phyloP scores from a whole-genome alignment of 2,888 invertebrate species.

The Halictus quadricinctus region DNA sequence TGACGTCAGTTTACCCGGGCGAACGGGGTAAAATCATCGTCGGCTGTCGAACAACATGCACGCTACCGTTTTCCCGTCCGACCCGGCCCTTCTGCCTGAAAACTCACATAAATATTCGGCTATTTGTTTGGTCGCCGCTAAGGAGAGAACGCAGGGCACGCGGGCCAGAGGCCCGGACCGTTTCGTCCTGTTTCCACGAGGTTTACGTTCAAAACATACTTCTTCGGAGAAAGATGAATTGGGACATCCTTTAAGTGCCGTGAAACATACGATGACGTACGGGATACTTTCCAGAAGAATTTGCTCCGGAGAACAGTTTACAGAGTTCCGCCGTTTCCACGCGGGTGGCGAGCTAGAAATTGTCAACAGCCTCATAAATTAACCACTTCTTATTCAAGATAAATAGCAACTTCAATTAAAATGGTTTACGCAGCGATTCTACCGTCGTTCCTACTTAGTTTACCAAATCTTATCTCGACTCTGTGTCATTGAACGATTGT shows the following conservation, averaged over 20 bases:
- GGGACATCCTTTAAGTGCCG: constrained; percentile 56
- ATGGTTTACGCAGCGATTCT: background rate
- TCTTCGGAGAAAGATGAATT: constrained; percentile 61
- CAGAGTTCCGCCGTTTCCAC: background rate
- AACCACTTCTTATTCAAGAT: background rate
- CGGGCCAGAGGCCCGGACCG: constrained; percentile 14
- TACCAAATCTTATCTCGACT: background rate
- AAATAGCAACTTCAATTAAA: background rate
- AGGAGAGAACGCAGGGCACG: constrained; percentile 58
- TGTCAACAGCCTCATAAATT: background rate
- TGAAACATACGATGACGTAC: constrained; percentile 36
- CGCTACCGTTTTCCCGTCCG: constrained; percentile 29
- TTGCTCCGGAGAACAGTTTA: background rate
- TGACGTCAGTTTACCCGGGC: constrained; percentile 58
- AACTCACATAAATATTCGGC: constrained; percentile 60
- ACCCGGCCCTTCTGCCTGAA: constrained; percentile 31
- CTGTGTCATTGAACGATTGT: background rate
- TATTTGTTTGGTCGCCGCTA: constrained; percentile 60
- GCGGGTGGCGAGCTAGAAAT: background rate
- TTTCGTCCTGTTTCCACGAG: constrained; percentile 30
- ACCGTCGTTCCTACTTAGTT: background rate
- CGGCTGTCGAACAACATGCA: constrained; percentile 49
- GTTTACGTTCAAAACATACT: constrained; percentile 53
- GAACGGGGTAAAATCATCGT: constrained; percentile 54
- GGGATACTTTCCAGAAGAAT: constrained; percentile 27